phyloP scores from a whole-genome alignment of 2,113 vertebrate species.

The Pseudolaguvia tuberculata region DNA sequence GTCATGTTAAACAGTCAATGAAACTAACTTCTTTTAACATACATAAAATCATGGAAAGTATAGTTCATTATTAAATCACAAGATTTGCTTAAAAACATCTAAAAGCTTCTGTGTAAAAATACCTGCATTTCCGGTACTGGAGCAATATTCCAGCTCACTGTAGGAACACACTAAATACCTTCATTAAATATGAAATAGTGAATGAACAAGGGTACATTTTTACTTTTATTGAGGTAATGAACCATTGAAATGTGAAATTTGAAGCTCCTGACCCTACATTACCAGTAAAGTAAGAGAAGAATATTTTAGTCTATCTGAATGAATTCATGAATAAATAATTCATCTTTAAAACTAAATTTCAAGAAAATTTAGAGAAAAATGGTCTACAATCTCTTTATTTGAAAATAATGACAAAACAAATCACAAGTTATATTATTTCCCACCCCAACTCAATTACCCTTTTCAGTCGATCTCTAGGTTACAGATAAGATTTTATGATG shows the following conservation, averaged over 20 bases:
- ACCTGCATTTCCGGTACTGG: conserved; percentile 70
- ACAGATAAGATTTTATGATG: conserved; percentile 3
- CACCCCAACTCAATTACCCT: not conserved
- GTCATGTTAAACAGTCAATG: conserved; percentile 34
- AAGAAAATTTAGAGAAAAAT: conserved; percentile 23
- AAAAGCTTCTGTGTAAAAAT: conserved; percentile 63
- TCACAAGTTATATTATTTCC: not conserved
- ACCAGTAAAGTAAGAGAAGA: conserved; percentile 31
- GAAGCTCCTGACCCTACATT: conserved; percentile 42
- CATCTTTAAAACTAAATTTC: conserved; percentile 52
- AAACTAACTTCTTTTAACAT: conserved; percentile 40
- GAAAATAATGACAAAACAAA: not conserved
- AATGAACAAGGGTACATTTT: conserved; percentile 61
- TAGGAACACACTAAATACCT: conserved; percentile 67
- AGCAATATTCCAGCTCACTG: conserved; percentile 55
- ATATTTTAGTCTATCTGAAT: conserved; percentile 49
- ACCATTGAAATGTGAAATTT: conserved; percentile 54
- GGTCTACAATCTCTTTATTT: not conserved
- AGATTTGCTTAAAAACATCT: too few species aligned
- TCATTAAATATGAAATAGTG: conserved; percentile 75
- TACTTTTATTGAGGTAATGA: conserved; percentile 73
- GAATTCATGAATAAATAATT: conserved; percentile 60
- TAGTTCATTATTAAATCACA: conserved; percentile 43
- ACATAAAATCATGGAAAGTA: conserved; percentile 35
- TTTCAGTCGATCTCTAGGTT: not conserved